Evolutionary conservation across 2,888 invertebrate genomes (phyloP).

Genomic region (Theodoxus fluviatilis): DNA sequence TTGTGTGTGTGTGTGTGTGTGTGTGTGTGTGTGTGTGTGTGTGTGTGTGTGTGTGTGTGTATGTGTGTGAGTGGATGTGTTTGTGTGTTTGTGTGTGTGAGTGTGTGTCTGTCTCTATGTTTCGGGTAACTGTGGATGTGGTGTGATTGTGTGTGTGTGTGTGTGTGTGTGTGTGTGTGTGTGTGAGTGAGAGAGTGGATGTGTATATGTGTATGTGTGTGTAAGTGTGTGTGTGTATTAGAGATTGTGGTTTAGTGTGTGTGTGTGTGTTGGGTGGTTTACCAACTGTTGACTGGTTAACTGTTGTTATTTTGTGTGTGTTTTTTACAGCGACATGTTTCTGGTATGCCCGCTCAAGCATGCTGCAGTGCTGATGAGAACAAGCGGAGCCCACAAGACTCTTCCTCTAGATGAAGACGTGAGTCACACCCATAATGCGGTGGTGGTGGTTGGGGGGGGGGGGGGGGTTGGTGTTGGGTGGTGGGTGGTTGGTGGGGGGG

Average conservation of each 20-base stretch:
- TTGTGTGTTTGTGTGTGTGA: too few relatives aligned
- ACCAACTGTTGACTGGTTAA: neutral
- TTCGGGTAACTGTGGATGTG: too few relatives aligned
- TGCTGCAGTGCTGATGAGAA: constrained; percentile 88
- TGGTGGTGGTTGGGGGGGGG: too few relatives aligned
- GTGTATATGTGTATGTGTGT: constrained; percentile 3
- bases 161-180: constrained; percentile 21
- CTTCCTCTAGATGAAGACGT: constrained; percentile 94
- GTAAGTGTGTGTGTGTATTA: neutral
- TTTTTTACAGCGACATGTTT: constrained; percentile 69
- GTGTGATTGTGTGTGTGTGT: too few relatives aligned
- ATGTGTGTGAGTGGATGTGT: too few relatives aligned
- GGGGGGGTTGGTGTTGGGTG: too few relatives aligned
- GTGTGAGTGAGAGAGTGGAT: constrained; percentile 20
- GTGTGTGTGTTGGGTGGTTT: neutral
- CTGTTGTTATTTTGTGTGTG: too few relatives aligned
- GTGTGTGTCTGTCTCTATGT: too few relatives aligned
- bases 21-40: too few relatives aligned
- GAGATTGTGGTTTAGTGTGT: neutral
- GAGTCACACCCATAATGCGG: too few relatives aligned
- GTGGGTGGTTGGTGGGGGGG: too few relatives aligned
- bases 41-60: too few relatives aligned
- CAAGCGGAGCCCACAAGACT: constrained; percentile 78
- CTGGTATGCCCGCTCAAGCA: constrained; percentile 96
- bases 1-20: neutral